Base-by-base conservation (phyloP, 2,113 vertebrate species). In the Anas platyrhynchos region DNA sequence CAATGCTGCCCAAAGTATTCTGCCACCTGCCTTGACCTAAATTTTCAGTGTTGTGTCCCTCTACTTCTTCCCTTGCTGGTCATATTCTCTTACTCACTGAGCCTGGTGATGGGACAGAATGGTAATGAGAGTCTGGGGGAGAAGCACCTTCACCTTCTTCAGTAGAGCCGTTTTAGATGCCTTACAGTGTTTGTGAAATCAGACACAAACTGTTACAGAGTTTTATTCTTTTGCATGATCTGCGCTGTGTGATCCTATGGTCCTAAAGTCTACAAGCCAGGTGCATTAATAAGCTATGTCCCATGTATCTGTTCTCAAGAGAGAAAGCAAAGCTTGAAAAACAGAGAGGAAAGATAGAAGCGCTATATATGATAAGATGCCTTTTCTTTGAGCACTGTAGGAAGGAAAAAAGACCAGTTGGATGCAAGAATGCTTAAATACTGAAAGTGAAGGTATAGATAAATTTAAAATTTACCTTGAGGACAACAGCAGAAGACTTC, bases 141-240 rank as follows among this genome's bases (percentile, higher is more conserved):
- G 21, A 72, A 87, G 6, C 4, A 1, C 11, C 75, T 89, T 71
- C 56, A 50, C 27, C 22, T 92, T 62, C 41, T 77, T 26, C 36
- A 76, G 48, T 54, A 83, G 13, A 80, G 16, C 22, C 31, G 44
- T 29, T 77, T 88, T 23, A 61, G 15, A 65, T 13, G 38, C 21
- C 23, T 74, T 83, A 50, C 79, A 81, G 36, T 13, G 6, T 20
- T 61, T 38, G 8, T 26, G 11, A 81, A 56, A 48, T 52, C 52
- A 66, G 69, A 83, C 25, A 83, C 29, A 21, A 63, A 55, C 8
- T 79, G 13, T 22, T 36, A 32, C 0, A 1, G 61, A 72, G 69
- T 91, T 95, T 83, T 34, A 62, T 77, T 90, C 86, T 77, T 92
- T 89, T 80, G 55, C 84, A 92, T 34, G 61, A 88, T 62, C 74